Conservation (phyloP, 2,113 vertebrate genomes). For the Crypturellus undulatus region DNA sequence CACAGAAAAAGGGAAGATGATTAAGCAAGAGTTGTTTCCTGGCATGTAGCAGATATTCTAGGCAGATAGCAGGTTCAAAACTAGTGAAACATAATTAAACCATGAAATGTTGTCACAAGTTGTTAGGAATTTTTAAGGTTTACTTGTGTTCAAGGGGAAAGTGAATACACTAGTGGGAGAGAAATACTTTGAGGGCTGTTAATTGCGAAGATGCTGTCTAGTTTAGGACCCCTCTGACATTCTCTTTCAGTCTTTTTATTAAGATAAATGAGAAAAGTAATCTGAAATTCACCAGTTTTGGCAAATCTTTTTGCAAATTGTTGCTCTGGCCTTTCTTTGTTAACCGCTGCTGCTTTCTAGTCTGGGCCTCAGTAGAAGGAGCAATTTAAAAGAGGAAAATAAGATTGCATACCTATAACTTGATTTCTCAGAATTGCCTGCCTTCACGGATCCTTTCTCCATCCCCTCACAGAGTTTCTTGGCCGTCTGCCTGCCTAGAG, state of each 20-base stretch:
- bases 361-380: constrained; percentile 12
- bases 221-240: not conserved
- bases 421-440: constrained; percentile 66
- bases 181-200: not conserved
- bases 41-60: not conserved
- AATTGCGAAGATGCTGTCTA: not conserved
- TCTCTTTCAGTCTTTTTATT: not conserved
- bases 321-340: not conserved
- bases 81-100: not conserved
- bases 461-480: constrained; percentile 71
- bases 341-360: constrained; percentile 7
- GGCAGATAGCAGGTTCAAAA: not conserved
- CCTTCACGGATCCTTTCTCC: constrained; percentile 64
- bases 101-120: not conserved
- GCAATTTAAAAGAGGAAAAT: constrained; percentile 50
- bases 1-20: not conserved
- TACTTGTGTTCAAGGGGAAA: not conserved
- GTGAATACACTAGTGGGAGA: not conserved
- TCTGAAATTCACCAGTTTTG: not conserved
- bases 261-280: not conserved
- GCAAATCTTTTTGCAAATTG: constrained; percentile 23
- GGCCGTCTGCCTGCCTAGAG: constrained; percentile 70
- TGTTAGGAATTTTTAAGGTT: not conserved
- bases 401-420: constrained; percentile 71
- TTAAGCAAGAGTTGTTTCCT: not conserved